These are phyloP conservation scores for Apis florea DNA, from an alignment of 1,140 invertebrate genomes.

Conservation along the genomic window DNA sequence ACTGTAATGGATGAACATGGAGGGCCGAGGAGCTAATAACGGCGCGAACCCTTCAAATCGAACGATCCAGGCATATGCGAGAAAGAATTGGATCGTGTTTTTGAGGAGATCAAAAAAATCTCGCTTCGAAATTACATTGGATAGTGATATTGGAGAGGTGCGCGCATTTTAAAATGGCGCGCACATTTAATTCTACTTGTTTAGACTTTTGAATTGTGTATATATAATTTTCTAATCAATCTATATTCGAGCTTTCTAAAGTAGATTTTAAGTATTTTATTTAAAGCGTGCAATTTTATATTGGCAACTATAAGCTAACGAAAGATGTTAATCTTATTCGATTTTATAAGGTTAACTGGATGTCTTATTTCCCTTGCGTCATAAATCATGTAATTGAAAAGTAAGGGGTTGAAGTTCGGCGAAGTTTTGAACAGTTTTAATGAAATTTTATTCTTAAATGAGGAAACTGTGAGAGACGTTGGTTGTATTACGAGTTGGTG, in stretches of 20 bases:
- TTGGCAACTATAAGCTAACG: no score
- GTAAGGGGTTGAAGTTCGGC: neutral
- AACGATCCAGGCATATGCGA: neutral
- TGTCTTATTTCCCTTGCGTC: neutral
- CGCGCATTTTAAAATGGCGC: no score
- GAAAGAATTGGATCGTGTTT: neutral
- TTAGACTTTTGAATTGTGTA: no score
- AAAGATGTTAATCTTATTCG: neutral
- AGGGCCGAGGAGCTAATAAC: slow-evolving; percentile 51
- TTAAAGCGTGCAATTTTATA: no score
- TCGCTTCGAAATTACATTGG: no score
- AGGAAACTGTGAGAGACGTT: neutral
- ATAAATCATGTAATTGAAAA: slow-evolving; percentile 21
- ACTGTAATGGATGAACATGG: slow-evolving; percentile 65
- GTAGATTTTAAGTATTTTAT: no score
- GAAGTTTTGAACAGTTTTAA: neutral
- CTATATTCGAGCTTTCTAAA: no score
- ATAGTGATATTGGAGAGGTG: no score
- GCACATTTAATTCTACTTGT: no score
- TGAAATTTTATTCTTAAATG: neutral
- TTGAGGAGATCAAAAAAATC: neutral
- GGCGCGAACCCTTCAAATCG: slow-evolving; percentile 40
- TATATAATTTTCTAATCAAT: no score
- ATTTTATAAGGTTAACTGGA: neutral
- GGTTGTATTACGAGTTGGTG: neutral